Percentiles rank a stretch among this genome's conserved stretches.
phyloP scores from a whole-genome alignment of 2,113 vertebrate species.

The Nanger granti region DNA sequence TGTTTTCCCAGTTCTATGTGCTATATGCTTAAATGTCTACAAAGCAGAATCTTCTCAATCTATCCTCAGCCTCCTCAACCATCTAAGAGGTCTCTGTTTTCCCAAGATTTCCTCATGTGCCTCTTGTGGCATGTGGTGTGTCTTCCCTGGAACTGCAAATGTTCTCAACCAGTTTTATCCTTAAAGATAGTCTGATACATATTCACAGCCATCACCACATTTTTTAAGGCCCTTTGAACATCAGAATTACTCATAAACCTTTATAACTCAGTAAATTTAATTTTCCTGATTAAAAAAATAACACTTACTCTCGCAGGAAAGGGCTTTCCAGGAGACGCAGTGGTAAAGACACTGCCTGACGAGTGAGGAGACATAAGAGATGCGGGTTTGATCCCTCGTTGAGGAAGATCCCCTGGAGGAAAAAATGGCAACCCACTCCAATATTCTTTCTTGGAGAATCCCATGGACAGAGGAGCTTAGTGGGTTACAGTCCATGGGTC shows the following conservation, averaged over 20 bases:
- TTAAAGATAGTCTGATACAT: background rate
- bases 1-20: background rate
- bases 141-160: rapidly evolving
- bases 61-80: background rate
- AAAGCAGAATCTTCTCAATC: background rate
- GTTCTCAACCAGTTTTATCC: background rate
- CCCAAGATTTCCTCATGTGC: background rate
- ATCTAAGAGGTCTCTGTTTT: background rate
- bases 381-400: rapidly evolving
- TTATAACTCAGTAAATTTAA: background rate
- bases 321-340: background rate
- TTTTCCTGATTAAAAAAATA: background rate
- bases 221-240: background rate
- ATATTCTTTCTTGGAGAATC: background rate
- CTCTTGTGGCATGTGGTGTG: background rate
- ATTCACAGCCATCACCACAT: background rate
- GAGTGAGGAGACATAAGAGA: background rate
- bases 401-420: background rate
- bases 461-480: background rate
- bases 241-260: background rate
- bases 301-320: background rate
- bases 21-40: background rate
- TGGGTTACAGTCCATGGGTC: background rate
- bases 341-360: background rate
- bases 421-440: background rate